Base-by-base conservation (phyloP, 2,797 vertebrate species). In the Acomys russatus region DNA sequence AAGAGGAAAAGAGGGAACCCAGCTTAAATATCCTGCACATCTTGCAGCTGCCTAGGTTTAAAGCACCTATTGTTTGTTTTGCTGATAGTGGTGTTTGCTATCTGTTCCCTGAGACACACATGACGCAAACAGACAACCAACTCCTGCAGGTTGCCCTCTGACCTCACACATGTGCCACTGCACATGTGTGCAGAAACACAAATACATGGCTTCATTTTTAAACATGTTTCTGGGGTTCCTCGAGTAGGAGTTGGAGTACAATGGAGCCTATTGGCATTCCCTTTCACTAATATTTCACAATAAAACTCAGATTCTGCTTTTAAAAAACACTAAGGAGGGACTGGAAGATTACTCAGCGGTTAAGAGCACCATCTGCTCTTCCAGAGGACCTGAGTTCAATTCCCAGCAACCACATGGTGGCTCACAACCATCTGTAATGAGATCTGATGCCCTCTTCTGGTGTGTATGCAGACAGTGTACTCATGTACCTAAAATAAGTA, bases 221-320 rank as follows among this genome's bases (percentile, higher is more conserved):
- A 44, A 59, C 10, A 61, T 14, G 51, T 63, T 82, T 38, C 79
- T 38, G 28, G n/a, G 54, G 56, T 28, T 59, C 56, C 56, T 25
- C 59, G 35, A 8, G 28, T 25, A 91, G n/a, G 56, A 20, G 22
- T 44, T 7, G 14, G 9, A 20, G 71, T 30, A 82, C n/a, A 82
- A 33, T 4, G 25, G 9, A 63, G 28, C 71, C 44, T 28, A 56
- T 10, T 30, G 23, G 22, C 49, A 68, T 3, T 1, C 49, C 64
- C 61, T 87, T 49, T 70, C 35, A 38, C 30, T 56, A 77, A 33
- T 82, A 12, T 59, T 80, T n/a, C 68, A 30, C 23, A 95, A 59
- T 23, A 80, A 74, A 86, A 94, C 22, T 28, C 8, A 85, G 38
- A 73, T 17, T 84, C 70, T 73, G 20, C 51, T 83, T 96, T 88